Conservation (phyloP, 92 coral and sea anemone genomes). For the Siderastrea siderea region DNA sequence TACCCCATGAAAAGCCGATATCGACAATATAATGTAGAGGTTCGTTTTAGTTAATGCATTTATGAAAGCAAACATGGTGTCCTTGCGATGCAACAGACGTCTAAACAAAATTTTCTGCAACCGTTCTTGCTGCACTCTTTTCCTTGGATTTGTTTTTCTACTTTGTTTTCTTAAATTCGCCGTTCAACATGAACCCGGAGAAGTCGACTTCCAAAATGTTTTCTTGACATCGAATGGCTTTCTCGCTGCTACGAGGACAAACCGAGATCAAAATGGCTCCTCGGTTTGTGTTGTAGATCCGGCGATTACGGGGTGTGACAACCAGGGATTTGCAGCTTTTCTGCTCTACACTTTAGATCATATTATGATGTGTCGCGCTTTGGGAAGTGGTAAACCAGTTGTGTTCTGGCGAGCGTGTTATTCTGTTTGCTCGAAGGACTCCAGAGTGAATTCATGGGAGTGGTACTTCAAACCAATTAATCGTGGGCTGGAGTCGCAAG, state of each 20-base stretch:
- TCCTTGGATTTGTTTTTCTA: too few species aligned
- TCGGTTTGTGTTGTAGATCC: slow-evolving; percentile 78
- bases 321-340: slow-evolving; percentile 69
- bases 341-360: slow-evolving; percentile 71
- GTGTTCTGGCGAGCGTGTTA: slow-evolving; percentile 81
- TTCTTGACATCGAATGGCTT: slow-evolving; percentile 1
- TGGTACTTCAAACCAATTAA: slow-evolving; percentile 83
- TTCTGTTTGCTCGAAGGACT: slow-evolving; percentile 65
- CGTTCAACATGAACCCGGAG: too few species aligned
- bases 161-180: too few species aligned
- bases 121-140: too few species aligned
- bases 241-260: slow-evolving; percentile 31
- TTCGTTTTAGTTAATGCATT: too few species aligned
- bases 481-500: slow-evolving; percentile 57
- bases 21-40: too few species aligned
- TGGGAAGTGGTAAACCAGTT: slow-evolving; percentile 65
- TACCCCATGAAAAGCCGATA: too few species aligned
- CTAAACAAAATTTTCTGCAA: too few species aligned
- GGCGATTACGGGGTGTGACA: slow-evolving; percentile 57
- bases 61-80: too few species aligned
- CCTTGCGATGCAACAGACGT: too few species aligned
- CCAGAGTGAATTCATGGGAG: slow-evolving; percentile 76
- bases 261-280: not conserved
- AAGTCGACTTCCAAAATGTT: not conserved
- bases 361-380: slow-evolving; percentile 41